Evolutionary conservation across 2,888 invertebrate species (phyloP).

Genomic region (Papilio gigon): DNA sequence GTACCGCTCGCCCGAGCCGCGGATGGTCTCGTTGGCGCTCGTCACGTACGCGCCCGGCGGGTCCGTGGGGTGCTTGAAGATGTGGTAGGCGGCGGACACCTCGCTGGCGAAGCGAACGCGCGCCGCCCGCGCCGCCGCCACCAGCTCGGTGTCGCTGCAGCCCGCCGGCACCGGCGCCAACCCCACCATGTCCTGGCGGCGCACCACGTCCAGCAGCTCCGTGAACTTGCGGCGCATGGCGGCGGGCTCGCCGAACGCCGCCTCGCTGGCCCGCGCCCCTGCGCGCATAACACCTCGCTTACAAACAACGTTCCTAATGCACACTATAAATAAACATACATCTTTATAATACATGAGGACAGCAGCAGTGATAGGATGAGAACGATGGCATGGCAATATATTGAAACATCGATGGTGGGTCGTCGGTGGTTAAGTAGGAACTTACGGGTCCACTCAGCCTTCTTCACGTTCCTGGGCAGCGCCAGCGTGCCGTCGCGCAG

Average conservation of each 20-base stretch:
- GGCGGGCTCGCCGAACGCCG: conserved; percentile 40
- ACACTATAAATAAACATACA: not conserved
- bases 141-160: conserved; percentile 39
- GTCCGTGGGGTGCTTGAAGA: conserved; percentile 46
- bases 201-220: conserved; percentile 39
- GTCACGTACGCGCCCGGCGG: conserved; percentile 43
- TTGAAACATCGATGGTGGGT: no score
- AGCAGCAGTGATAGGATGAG: no score
- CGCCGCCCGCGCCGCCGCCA: conserved; percentile 38
- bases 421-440: no score
- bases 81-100: conserved; percentile 46
- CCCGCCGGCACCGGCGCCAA: conserved; percentile 35
- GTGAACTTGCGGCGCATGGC: conserved; percentile 41
- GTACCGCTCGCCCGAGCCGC: conserved; percentile 12
- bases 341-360: no score
- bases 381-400: no score
- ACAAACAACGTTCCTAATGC: no score
- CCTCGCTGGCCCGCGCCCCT: conserved; percentile 43
- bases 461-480: conserved; percentile 40
- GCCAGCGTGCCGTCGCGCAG: conserved; percentile 37
- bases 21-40: conserved; percentile 45
- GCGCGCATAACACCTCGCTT: conserved; percentile 8
- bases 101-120: conserved; percentile 44
- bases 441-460: conserved; percentile 42
- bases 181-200: conserved; percentile 45